Conservation (phyloP, 2,888 invertebrate species). For the Habroteleia sp. region DNA sequence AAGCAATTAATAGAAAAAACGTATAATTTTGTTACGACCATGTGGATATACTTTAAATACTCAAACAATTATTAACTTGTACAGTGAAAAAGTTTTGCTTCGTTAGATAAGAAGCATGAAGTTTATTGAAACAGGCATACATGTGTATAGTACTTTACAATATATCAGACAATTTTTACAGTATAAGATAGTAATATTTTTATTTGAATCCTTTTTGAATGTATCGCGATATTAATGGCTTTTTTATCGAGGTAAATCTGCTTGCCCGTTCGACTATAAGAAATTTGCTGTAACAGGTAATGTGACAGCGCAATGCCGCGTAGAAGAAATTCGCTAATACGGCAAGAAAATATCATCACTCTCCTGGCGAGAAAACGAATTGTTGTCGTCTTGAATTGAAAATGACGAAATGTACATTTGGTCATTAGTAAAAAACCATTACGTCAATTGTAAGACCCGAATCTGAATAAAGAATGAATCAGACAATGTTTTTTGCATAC, state of each 20-base stretch:
- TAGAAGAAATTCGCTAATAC: conserved; percentile 28
- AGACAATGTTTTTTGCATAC: conserved; percentile 14
- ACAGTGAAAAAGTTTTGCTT: no score
- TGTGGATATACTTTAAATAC: no score
- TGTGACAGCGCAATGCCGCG: conserved; percentile 19
- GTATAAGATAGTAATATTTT: no score
- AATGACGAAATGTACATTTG: conserved; percentile 24
- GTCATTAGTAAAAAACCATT: conserved; percentile 6
- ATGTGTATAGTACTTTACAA: no score
- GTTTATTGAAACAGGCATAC: no score
- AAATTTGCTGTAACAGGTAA: conserved; percentile 22
- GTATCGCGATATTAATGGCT: conserved; percentile 1
- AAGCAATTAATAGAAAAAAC: no score
- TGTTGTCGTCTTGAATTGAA: conserved; percentile 25
- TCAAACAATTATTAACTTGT: no score
- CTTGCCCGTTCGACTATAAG: conserved; percentile 20
- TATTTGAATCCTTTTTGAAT: no score
- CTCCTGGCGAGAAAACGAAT: conserved; percentile 10
- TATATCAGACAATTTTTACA: no score
- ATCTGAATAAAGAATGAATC: conserved; percentile 9
- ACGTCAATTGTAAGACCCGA: conserved; percentile 12
- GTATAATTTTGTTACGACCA: no score
- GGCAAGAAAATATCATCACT: conserved; percentile 23
- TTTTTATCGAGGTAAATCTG: conserved; percentile 8
- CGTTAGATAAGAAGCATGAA: no score